A percentile compares a stretch with the other conserved stretches of the same genome.
phyloP scores from a whole-genome alignment of 2,113 vertebrate genomes.

The Monopterus albus region DNA sequence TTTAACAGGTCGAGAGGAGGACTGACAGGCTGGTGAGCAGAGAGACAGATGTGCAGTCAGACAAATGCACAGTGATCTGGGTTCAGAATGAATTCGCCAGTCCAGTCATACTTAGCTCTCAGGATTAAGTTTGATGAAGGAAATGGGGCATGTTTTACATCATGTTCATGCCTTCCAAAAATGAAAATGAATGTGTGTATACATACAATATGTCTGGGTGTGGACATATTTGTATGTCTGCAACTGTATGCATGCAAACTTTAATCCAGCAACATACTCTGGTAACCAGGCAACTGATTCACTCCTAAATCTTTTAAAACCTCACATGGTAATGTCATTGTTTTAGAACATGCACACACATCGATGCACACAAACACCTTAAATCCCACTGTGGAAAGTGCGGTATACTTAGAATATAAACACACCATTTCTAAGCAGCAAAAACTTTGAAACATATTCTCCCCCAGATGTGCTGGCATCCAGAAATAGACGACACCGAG shows the following conservation, averaged over 20 bases:
- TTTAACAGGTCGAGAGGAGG: slow-evolving; percentile 45
- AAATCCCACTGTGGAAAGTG: slow-evolving; percentile 45
- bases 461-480: slow-evolving; percentile 46
- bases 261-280: slow-evolving; percentile 47
- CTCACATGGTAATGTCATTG: slow-evolving; percentile 57
- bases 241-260: slow-evolving; percentile 22
- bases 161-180: slow-evolving; percentile 11
- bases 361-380: slow-evolving; percentile 18
- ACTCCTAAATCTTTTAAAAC: slow-evolving; percentile 68
- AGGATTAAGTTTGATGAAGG: slow-evolving; percentile 60
- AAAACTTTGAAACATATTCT: slow-evolving; percentile 52
- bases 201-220: not conserved
- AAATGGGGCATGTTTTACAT: slow-evolving; percentile 38
- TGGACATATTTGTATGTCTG: slow-evolving; percentile 1
- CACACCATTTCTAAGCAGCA: slow-evolving; percentile 47
- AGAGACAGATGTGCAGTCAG: slow-evolving; percentile 56
- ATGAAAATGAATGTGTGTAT: not conserved
- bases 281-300: slow-evolving; percentile 71
- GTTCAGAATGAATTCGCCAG: slow-evolving; percentile 6
- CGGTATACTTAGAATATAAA: slow-evolving; percentile 53
- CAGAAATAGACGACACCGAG: slow-evolving; percentile 60
- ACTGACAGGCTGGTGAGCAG: slow-evolving; percentile 47
- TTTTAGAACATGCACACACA: slow-evolving; percentile 51
- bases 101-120: slow-evolving; percentile 27
- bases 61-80: slow-evolving; percentile 43